These are phyloP conservation scores for Hirudo medicinalis DNA, from an alignment of 1,140 invertebrate genomes.

Conservation along the genomic window DNA sequence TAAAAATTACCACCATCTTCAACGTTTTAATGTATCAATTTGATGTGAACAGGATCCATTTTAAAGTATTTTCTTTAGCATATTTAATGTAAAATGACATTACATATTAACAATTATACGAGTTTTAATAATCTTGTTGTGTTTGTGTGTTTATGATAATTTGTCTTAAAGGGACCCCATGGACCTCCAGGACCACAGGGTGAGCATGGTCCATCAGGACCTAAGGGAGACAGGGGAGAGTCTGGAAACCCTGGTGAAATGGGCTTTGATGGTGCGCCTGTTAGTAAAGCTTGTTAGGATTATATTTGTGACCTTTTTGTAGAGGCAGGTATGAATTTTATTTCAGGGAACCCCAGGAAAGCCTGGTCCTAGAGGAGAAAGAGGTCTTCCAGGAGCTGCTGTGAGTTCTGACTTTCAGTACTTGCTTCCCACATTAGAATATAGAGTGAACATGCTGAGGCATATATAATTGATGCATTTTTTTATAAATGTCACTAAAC, in stretches of 20 bases:
- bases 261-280: constrained; percentile 3
- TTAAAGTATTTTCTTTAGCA: too few relatives aligned
- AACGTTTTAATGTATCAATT: too few relatives aligned
- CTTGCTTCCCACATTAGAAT: too few relatives aligned
- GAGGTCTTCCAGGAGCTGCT: constrained; percentile 18
- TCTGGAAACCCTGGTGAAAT: constrained; percentile 27
- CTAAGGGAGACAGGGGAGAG: constrained; percentile 29
- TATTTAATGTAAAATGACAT: too few relatives aligned
- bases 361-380: constrained; percentile 16
- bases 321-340: too few relatives aligned
- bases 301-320: too few relatives aligned
- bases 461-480: too few relatives aligned
- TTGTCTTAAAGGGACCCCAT: background rate
- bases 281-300: background rate
- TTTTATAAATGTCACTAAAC: too few relatives aligned
- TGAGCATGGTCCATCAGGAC: constrained; percentile 27
- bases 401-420: constrained; percentile 7
- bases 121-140: background rate
- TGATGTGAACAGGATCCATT: too few relatives aligned
- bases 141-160: background rate
- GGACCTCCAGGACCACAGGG: constrained; percentile 26
- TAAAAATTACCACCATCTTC: too few relatives aligned
- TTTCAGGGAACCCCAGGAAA: constrained; percentile 13
- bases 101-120: background rate
- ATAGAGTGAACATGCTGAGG: too few relatives aligned